Conservation (phyloP, 2,888 invertebrate species). For the Caenorhabditis plicata region DNA sequence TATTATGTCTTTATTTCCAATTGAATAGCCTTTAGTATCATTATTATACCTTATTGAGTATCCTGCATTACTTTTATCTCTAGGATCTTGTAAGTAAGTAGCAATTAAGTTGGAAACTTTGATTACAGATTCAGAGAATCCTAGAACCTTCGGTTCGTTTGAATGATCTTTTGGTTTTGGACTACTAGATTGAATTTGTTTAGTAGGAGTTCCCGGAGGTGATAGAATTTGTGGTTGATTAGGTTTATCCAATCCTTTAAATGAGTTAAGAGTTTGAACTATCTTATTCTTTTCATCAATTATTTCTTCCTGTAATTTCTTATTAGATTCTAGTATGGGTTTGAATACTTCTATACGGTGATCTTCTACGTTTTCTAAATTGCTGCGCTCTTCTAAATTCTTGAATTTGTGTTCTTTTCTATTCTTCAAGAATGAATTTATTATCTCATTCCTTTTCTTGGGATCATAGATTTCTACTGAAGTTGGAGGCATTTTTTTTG, state of each 20-base stretch:
- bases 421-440: constrained; percentile 23
- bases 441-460: constrained; percentile 34
- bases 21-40: constrained; percentile 21
- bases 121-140: constrained; percentile 3
- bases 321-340: constrained; percentile 45
- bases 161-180: constrained; percentile 1
- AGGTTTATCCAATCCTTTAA: constrained; percentile 1
- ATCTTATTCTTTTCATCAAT: constrained; percentile 47
- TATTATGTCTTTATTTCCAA: constrained; percentile 39
- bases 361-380: constrained; percentile 38
- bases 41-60: constrained; percentile 33
- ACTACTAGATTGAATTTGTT: constrained; percentile 18
- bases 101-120: too few relatives aligned
- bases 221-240: constrained; percentile 7
- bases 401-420: constrained; percentile 37
- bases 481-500: too few relatives aligned
- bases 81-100: constrained; percentile 38
- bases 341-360: constrained; percentile 42
- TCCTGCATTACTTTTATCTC: constrained; percentile 44
- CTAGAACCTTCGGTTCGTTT: constrained; percentile 5
- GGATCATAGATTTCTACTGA: constrained; percentile 44
- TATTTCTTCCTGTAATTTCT: constrained; percentile 42
- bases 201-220: constrained; percentile 7
- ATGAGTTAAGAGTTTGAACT: constrained; percentile 34
- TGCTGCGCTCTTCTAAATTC: constrained; percentile 22